Base-by-base conservation (phyloP, 2,113 vertebrate species). In the Taurulus bubalis region DNA sequence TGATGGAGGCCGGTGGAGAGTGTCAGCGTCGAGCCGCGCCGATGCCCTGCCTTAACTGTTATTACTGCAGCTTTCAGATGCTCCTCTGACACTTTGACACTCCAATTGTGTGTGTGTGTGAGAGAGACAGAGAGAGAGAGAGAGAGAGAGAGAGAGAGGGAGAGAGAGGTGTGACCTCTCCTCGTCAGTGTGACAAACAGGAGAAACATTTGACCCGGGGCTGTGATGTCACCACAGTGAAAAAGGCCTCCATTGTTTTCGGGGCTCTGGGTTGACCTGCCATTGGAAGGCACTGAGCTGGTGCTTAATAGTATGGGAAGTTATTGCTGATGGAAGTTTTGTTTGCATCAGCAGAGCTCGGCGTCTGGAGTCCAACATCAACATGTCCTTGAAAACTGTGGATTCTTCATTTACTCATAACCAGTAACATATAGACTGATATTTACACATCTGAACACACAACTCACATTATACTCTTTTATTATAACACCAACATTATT, bases 1-100 rank as follows among this genome's bases (percentile, higher is more conserved):
- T 93, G 90, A 93, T 78, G 77, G 83, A 93, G 87, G 73, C 49
- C 85, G 81, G 87, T 87, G 86, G 83, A 90, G 71, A 90, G 80
- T 74, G 88, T 88, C 89, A 93, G 83, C 87, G 74, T 83, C 89
- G 88, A 83, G 53, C 87, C 71, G 55, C 82, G 1, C 20, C 16
- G 58, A 49, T 28, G 79, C 87, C 87, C 90, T 82, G 83, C 87
- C 87, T 90, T 83, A 71, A 85, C 83, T 92, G 85, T 93, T 93
- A 79, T 89, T 83, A 89, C 85, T 86, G 40, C 85, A 80, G 87
- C 77, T 86, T 89, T 89, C 71, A 91, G 86, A 79, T 38, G 56
- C 77, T 79, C 56, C 83, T 78, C 71, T 90, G 89, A 88, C 88
- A 85, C 62, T 80, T 71, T 88, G 90, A 92, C 85, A 85, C 75